Percentiles rank a stretch among this genome's conserved stretches.
These are phyloP conservation scores for Brachymystax lenok DNA, from an alignment of 2,797 vertebrate species.

Conservation along the genomic window DNA sequence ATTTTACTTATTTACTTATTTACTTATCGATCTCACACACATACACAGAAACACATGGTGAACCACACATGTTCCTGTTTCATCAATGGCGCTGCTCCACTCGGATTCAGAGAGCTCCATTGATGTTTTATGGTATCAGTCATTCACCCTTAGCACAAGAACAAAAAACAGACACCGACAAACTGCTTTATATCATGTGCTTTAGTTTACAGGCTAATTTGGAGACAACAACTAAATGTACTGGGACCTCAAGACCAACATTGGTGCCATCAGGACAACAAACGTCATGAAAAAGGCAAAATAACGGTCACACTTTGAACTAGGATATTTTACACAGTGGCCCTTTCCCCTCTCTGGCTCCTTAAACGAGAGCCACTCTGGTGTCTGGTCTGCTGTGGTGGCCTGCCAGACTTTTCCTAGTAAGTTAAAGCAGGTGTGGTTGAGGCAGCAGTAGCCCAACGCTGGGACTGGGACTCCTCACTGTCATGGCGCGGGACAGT, in stretches of 20 bases:
- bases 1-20: constrained; percentile 18
- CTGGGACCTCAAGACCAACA: constrained; percentile 52
- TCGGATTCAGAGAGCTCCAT: constrained; percentile 63
- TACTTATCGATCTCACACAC: constrained; percentile 16
- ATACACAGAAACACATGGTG: constrained; percentile 51
- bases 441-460: constrained; percentile 26
- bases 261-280: constrained; percentile 15
- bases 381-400: neutral
- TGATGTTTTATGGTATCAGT: constrained; percentile 67
- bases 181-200: constrained; percentile 55
- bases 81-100: constrained; percentile 61
- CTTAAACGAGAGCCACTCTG: neutral
- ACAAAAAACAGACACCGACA: constrained; percentile 53
- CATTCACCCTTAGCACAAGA: constrained; percentile 58
- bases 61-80: constrained; percentile 53
- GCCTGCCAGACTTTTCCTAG: neutral
- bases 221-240: constrained; percentile 49
- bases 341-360: neutral
- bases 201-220: constrained; percentile 54
- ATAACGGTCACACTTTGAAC: neutral
- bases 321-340: too few species aligned
- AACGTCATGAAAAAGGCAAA: neutral
- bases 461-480: constrained; percentile 6
- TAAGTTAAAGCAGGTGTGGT: neutral
- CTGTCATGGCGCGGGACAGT: constrained; percentile 38